Base-by-base conservation (phyloP, 2,888 invertebrate species). In the Rotaria sp. region DNA sequence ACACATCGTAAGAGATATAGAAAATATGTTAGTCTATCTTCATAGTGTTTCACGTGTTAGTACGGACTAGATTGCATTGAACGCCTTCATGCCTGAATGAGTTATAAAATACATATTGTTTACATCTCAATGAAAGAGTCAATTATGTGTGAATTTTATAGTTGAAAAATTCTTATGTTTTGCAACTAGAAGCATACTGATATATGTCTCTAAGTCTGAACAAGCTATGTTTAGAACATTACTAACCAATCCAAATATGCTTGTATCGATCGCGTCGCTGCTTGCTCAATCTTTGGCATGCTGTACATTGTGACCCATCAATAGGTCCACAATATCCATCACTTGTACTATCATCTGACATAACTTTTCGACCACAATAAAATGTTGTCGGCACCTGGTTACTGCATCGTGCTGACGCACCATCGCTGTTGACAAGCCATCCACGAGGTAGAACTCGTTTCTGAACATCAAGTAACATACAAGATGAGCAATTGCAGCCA, bases 291-390 rank as follows among this genome's bases (percentile, higher is more conserved):
- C 45, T 55, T 24, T 59, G 38, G 59, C 86, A 86, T 48, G 86
- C 38, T 13, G 18, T 8, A 84, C 86, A 86, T 35, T 86, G 84
- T 59, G 41, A 45, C 21, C 86, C 86, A 80, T 86, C 26, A 74
- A 18, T 84, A 1, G 86, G 86, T 24, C 86, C 86, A 75, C 86
- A 86, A 55, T 84, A 86, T 18, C 86, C 86, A 84, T 86, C 86
- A 26, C 48, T 59, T 24, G 2, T 7, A 2, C 8, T 38, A 84
- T 30, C 30, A 35, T 45, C 2, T 21, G 11, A 30, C 84, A 86
- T 59, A 13, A 38, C 41, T 8, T n/a, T 74, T 26, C 86, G 52
- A 52, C 86, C 86, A 52, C 86, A 86, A 26, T 86, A 86, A 41
- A 84, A 84, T 30, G 55, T 80, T 74, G 86, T 86, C 15, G 24